Evolutionary conservation across 2,888 invertebrate species (phyloP).

Genomic region (Bugulina stolonifera): DNA sequence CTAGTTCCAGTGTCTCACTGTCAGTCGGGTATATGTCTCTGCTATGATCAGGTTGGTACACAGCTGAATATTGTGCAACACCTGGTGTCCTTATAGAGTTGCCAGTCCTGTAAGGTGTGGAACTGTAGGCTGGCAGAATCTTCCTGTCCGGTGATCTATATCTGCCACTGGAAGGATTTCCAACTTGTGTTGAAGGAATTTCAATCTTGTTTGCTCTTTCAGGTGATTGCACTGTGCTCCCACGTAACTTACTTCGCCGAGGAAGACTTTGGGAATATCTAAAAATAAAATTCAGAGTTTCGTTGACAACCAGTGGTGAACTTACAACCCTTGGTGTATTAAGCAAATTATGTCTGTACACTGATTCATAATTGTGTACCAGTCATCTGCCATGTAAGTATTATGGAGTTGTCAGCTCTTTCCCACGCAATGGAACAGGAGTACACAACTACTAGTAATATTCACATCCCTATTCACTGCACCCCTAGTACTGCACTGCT

Average conservation of each 20-base stretch:
- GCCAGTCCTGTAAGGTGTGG: background rate
- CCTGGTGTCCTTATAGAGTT: background rate
- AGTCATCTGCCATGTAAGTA: no score
- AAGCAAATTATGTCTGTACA: no score
- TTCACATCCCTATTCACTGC: no score
- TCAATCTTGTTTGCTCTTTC: background rate
- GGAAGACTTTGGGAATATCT: slow-evolving; percentile 19
- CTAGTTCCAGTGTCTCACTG: background rate
- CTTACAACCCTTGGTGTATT: no score
- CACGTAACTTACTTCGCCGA: background rate
- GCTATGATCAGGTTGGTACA: background rate
- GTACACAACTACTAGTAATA: no score
- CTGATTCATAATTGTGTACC: no score
- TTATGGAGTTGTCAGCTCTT: no score
- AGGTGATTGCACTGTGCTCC: slow-evolving; percentile 7
- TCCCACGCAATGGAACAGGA: no score
- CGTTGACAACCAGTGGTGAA: no score
- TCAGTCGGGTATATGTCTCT: background rate
- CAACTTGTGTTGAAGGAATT: background rate
- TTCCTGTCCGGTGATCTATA: background rate
- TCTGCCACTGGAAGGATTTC: background rate
- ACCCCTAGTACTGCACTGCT: no score
- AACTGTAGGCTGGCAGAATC: no score
- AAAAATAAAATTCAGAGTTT: no score
- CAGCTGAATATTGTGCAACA: background rate